Conservation (phyloP, 53 echinoderm and acorn worm species). For the Echinarachnius parma region DNA sequence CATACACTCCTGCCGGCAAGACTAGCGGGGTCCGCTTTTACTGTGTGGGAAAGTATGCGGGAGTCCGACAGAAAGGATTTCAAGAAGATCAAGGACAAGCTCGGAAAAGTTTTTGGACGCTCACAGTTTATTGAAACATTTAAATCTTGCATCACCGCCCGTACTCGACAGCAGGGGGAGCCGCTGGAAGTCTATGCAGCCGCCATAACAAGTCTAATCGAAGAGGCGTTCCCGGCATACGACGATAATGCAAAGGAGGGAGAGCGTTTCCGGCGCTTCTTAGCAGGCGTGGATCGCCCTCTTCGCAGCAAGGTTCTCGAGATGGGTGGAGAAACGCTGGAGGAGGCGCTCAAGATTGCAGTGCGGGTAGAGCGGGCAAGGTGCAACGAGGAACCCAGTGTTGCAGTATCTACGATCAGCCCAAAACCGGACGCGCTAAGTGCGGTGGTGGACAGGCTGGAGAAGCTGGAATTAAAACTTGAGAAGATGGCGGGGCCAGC, state of each 20-base stretch:
- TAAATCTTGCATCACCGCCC: slow-evolving; percentile 26
- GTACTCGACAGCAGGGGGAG: slow-evolving; percentile 25
- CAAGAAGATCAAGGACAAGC: slow-evolving; percentile 16
- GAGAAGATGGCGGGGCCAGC: too few species aligned
- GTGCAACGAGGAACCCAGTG: too few species aligned
- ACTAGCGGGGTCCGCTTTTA: slow-evolving; percentile 43
- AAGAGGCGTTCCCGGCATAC: slow-evolving; percentile 53
- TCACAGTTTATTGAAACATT: too few species aligned
- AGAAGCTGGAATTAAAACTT: too few species aligned
- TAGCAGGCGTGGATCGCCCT: slow-evolving; percentile 39
- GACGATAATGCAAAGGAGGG: slow-evolving; percentile 33
- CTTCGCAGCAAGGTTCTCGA: slow-evolving; percentile 30
- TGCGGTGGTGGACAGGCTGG: too few species aligned
- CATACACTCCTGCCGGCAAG: slow-evolving; percentile 41
- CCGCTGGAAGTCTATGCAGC: slow-evolving; percentile 46
- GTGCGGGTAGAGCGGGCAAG: slow-evolving; percentile 38
- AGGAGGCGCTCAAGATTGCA: slow-evolving; percentile 22
- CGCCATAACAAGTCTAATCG: slow-evolving; percentile 32
- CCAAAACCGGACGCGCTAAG: too few species aligned
- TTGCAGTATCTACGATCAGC: too few species aligned
- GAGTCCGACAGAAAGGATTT: slow-evolving; percentile 29
- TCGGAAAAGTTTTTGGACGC: slow-evolving; percentile 25
- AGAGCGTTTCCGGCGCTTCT: slow-evolving; percentile 48
- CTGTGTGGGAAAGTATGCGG: slow-evolving; percentile 50
- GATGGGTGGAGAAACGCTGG: slow-evolving; percentile 10